A percentile compares a stretch with the other conserved stretches of the same genome.
Evolutionary conservation across 2,888 invertebrate genomes (phyloP).

Genomic region (Temnothorax ravouxi): DNA sequence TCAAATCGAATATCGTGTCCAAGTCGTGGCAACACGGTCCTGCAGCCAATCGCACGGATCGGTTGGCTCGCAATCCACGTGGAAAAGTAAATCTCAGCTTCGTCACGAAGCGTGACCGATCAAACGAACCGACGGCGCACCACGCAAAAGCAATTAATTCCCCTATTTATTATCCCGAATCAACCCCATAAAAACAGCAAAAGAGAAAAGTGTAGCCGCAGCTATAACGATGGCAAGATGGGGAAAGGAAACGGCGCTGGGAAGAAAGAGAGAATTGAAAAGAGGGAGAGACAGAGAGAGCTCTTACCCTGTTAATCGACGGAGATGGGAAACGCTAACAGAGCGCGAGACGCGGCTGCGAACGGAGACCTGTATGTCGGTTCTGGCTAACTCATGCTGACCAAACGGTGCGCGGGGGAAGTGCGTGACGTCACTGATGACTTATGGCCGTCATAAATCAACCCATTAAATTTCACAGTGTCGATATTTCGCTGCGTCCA

Average conservation of each 20-base stretch:
- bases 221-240: constrained; percentile 22
- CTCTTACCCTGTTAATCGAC: neutral
- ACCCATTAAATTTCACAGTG: constrained; percentile 81
- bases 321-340: constrained; percentile 61
- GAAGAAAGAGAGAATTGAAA: constrained; percentile 31
- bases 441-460: constrained; percentile 82
- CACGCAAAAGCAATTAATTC: constrained; percentile 77
- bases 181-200: constrained; percentile 59
- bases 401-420: constrained; percentile 67
- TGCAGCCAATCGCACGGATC: constrained; percentile 46
- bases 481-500: constrained; percentile 77
- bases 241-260: constrained; percentile 7
- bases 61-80: constrained; percentile 42
- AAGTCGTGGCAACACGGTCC: constrained; percentile 22
- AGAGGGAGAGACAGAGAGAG: constrained; percentile 12
- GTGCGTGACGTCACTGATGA: constrained; percentile 79
- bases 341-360: constrained; percentile 61
- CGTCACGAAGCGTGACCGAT: constrained; percentile 67
- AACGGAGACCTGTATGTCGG: constrained; percentile 63
- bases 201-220: constrained; percentile 16
- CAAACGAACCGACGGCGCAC: constrained; percentile 67
- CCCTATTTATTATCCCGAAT: constrained; percentile 74
- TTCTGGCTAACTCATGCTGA: constrained; percentile 59
- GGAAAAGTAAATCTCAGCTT: constrained; percentile 49
- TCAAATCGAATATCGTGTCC: constrained; percentile 53